Evolutionary conservation across 1,140 invertebrate genomes (phyloP).

Genomic region (Drepana arcuata): DNA sequence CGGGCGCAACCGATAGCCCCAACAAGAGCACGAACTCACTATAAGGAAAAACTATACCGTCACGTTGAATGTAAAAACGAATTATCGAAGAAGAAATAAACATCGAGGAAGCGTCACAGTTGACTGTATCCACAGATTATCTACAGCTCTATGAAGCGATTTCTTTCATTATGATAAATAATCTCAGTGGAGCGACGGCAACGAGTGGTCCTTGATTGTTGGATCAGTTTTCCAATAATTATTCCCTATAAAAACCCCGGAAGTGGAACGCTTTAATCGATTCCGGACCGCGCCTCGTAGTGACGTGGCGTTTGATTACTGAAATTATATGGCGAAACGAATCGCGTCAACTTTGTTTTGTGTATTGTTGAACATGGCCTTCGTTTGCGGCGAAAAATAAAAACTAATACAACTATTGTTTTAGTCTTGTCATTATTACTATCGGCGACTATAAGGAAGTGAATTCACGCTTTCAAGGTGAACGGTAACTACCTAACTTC

Average conservation of each 20-base stretch:
- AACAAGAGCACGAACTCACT: constrained; percentile 43
- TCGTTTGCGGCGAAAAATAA: constrained; percentile 55
- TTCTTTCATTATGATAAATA: constrained; percentile 44
- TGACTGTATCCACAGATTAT: constrained; percentile 58
- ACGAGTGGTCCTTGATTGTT: constrained; percentile 53
- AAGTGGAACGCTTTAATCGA: constrained; percentile 61
- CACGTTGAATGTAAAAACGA: constrained; percentile 63
- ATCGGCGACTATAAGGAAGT: constrained; percentile 56
- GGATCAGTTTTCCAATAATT: constrained; percentile 57
- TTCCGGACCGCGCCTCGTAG: constrained; percentile 41
- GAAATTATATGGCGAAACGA: constrained; percentile 64
- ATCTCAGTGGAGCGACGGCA: constrained; percentile 46
- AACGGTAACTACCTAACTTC: constrained; percentile 31
- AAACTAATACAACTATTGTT: constrained; percentile 67
- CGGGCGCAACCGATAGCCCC: constrained; percentile 11
- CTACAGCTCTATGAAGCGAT: constrained; percentile 47
- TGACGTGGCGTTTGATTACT: constrained; percentile 56
- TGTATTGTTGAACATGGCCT: constrained; percentile 58
- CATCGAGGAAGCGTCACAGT: constrained; percentile 68
- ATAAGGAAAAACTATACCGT: constrained; percentile 48
- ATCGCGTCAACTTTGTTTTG: constrained; percentile 55
- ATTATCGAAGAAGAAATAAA: constrained; percentile 63
- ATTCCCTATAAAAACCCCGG: constrained; percentile 58
- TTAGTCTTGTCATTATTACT: constrained; percentile 66
- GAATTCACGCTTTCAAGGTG: constrained; percentile 52